phyloP scores from a whole-genome alignment of 2,113 vertebrate species.

The Odontesthes bonariensis region DNA sequence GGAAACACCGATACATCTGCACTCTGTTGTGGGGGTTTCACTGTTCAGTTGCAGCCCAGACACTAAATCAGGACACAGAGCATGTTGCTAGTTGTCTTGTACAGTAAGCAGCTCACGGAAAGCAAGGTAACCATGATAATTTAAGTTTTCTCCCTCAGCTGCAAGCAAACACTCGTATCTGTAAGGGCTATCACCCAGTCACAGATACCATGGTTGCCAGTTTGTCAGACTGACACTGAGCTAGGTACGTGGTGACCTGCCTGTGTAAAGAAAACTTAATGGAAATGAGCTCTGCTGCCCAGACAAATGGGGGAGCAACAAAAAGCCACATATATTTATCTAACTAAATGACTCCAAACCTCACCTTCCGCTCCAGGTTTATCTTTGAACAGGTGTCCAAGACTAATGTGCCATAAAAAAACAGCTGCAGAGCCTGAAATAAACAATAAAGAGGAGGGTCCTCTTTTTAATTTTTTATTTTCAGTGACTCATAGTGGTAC shows the following conservation, averaged over 20 bases:
- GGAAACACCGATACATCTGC: conserved; percentile 6
- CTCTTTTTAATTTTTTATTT: background rate
- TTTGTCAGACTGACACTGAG: conserved; percentile 24
- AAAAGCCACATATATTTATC: conserved; percentile 17
- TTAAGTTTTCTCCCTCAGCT: conserved; percentile 32
- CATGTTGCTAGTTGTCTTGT: conserved; percentile 42
- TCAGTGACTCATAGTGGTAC: conserved; percentile 9
- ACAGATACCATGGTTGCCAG: conserved; percentile 34
- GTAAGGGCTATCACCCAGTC: conserved; percentile 65
- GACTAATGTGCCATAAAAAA: conserved; percentile 2
- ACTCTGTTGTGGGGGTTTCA: background rate
- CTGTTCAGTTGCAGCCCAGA: conserved; percentile 4
- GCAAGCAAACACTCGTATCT: conserved; percentile 49
- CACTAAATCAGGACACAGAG: conserved; percentile 36
- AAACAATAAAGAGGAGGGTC: conserved; percentile 1
- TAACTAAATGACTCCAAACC: conserved; percentile 23
- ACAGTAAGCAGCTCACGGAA: conserved; percentile 59
- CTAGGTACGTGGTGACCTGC: conserved; percentile 32
- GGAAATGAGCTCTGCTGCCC: conserved; percentile 38
- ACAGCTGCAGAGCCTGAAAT: conserved; percentile 5
- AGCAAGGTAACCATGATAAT: conserved; percentile 39
- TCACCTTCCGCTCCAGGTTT: conserved; percentile 9
- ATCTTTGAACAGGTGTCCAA: conserved; percentile 49
- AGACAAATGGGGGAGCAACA: background rate
- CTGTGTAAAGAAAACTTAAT: conserved; percentile 26